phyloP scores from a whole-genome alignment of 2,113 vertebrate species.

The Emydocephalus ijimae region DNA sequence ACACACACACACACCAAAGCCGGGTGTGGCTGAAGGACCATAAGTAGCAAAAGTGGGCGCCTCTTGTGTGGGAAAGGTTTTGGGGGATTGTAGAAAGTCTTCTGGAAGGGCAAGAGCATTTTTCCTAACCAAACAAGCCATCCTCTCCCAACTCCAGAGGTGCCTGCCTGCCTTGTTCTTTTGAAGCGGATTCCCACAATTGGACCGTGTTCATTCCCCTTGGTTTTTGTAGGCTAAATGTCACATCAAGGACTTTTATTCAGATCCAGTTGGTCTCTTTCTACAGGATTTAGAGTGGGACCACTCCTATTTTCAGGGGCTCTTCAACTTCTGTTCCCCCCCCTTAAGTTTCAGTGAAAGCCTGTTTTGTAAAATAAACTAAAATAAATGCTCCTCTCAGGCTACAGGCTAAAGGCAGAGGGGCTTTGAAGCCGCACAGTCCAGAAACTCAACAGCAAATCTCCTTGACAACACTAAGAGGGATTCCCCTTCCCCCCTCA shows the following conservation, averaged over 20 bases:
- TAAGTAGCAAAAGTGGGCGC: neutral
- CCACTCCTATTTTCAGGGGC: neutral
- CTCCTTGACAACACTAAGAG: constrained; percentile 64
- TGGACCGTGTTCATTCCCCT: neutral
- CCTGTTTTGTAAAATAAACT: constrained; percentile 40
- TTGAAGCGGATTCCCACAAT: neutral
- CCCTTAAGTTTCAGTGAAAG: constrained; percentile 41
- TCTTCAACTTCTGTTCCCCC: neutral
- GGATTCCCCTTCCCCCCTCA: constrained; percentile 25
- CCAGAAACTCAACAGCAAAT: constrained; percentile 55
- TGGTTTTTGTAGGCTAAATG: neutral
- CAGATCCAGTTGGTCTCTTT: neutral
- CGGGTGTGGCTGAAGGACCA: neutral
- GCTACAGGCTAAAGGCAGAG: constrained; percentile 38
- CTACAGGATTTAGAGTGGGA: neutral
- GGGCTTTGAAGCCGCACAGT: constrained; percentile 47
- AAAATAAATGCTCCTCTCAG: constrained; percentile 44
- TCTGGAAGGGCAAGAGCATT: neutral
- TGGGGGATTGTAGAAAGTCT: neutral
- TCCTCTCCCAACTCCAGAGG: neutral
- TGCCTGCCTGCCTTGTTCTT: neutral
- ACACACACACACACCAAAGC: neutral
- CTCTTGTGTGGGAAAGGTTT: neutral
- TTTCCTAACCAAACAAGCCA: neutral
- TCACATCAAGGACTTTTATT: neutral